phyloP scores from a whole-genome alignment of 2,888 invertebrate species.

The Ligdia adustata region DNA sequence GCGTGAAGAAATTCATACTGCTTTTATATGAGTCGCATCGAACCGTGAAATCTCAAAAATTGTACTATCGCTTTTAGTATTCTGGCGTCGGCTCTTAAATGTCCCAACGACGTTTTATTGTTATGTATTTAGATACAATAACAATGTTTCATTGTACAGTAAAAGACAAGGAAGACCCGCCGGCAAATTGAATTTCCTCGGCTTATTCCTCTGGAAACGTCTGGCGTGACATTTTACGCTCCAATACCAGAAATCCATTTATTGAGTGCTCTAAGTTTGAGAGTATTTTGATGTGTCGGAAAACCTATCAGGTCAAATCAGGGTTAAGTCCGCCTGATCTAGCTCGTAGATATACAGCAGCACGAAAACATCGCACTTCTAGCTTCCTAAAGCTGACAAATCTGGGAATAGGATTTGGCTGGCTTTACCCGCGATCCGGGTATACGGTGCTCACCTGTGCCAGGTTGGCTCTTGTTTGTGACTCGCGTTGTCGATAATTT shows the following conservation, averaged over 20 bases:
- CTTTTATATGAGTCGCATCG: slow-evolving; percentile 54
- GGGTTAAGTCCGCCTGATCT: slow-evolving; percentile 24
- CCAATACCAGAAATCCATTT: slow-evolving; percentile 28
- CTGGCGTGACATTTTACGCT: slow-evolving; percentile 39
- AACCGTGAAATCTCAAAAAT: slow-evolving; percentile 45
- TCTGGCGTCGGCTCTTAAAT: slow-evolving; percentile 36
- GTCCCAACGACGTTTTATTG: slow-evolving; percentile 41
- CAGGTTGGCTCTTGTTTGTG: slow-evolving; percentile 29
- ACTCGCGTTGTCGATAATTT: slow-evolving; percentile 22
- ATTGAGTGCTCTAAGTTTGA: slow-evolving; percentile 26
- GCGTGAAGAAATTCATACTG: slow-evolving; percentile 7
- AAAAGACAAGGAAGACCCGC: slow-evolving; percentile 36
- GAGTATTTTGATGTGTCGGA: slow-evolving; percentile 18
- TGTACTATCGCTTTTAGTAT: slow-evolving; percentile 19
- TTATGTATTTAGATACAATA: slow-evolving; percentile 42
- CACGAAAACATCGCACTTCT: slow-evolving; percentile 21
- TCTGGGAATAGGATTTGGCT: slow-evolving; percentile 32
- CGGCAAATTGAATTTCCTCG: slow-evolving; percentile 44
- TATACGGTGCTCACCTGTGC: slow-evolving; percentile 39
- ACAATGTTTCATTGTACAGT: slow-evolving; percentile 39
- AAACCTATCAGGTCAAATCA: slow-evolving; percentile 18
- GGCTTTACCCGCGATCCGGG: slow-evolving; percentile 30
- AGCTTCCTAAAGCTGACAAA: slow-evolving; percentile 27
- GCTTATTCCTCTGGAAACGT: slow-evolving; percentile 38
- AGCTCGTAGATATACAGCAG: slow-evolving; percentile 12